These are phyloP conservation scores for Oikopleura albicans DNA, from an alignment of 23 tunicate genomes.

Conservation along the genomic window DNA sequence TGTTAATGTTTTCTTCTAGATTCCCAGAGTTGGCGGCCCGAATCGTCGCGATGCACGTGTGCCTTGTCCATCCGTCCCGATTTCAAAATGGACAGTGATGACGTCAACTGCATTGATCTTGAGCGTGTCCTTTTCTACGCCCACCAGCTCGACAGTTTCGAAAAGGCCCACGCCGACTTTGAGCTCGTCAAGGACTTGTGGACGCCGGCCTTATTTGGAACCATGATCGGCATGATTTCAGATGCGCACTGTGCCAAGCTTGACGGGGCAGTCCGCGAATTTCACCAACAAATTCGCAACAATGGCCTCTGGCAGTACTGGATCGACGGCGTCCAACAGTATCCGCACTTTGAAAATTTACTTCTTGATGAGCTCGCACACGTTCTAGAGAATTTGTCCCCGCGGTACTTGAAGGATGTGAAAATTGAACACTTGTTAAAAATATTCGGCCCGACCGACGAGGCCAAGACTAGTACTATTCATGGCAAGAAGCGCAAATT, in stretches of 20 bases:
- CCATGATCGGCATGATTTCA: neutral
- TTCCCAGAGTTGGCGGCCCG: neutral
- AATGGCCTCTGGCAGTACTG: constrained; percentile 13
- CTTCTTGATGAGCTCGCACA: neutral
- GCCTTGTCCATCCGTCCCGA: neutral
- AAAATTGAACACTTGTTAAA: neutral
- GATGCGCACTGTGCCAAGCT: neutral
- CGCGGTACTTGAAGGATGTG: neutral
- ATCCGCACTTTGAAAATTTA: neutral
- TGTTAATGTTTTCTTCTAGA: neutral
- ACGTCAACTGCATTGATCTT: neutral
- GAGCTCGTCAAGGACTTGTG: neutral
- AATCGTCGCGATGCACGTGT: neutral
- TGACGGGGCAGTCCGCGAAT: neutral
- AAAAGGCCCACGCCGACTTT: neutral
- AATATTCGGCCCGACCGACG: neutral
- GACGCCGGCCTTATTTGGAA: neutral
- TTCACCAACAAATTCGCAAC: neutral
- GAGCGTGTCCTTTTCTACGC: neutral
- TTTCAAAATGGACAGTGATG: neutral
- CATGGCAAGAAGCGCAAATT: constrained; percentile 6
- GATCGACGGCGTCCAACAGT: neutral
- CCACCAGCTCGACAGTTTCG: neutral
- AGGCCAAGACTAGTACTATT: neutral
- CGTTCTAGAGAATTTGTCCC: neutral